Evolutionary conservation across 1,140 invertebrate species (phyloP).

Genomic region (Colletes gigas): DNA sequence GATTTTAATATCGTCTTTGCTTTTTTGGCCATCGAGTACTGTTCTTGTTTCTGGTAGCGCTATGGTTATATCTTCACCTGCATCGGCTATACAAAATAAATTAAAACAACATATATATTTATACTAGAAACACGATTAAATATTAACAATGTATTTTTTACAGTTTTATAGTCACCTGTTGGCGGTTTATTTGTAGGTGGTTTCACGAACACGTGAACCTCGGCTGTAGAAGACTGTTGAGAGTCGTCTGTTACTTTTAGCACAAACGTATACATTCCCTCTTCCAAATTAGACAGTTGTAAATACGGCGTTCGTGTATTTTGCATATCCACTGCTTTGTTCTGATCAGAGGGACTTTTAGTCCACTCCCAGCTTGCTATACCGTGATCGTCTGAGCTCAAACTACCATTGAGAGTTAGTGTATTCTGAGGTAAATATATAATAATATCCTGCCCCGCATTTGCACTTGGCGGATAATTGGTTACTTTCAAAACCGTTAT

Average conservation of each 20-base stretch:
- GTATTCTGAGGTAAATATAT: conserved; percentile 95
- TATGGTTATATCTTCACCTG: conserved; percentile 85
- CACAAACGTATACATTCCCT: conserved; percentile 96
- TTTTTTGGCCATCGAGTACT: conserved; percentile 89
- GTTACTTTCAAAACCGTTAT: conserved; percentile 94
- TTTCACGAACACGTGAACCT: conserved; percentile 96
- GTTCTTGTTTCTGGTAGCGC: conserved; percentile 90
- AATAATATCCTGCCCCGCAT: conserved; percentile 94
- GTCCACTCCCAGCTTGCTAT: conserved; percentile 97
- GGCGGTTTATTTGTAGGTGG: conserved; percentile 92
- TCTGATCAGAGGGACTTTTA: conserved; percentile 91
- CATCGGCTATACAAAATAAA: conserved; percentile 81
- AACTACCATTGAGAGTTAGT: conserved; percentile 93
- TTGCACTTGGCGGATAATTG: conserved; percentile 97
- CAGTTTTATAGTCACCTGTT: conserved; percentile 81
- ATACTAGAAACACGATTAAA: background rate
- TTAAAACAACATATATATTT: conserved; percentile 22
- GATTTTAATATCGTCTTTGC: conserved; percentile 92
- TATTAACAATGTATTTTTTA: background rate
- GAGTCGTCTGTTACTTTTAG: conserved; percentile 95
- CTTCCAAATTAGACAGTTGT: conserved; percentile 93
- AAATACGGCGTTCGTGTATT: conserved; percentile 94
- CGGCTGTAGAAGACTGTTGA: conserved; percentile 91
- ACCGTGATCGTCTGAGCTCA: conserved; percentile 95
- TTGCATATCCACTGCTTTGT: conserved; percentile 96